Percentiles rank a stretch among this genome's conserved stretches.
Evolutionary conservation across 2,113 vertebrate genomes (phyloP).

Genomic region (Athene noctua): DNA sequence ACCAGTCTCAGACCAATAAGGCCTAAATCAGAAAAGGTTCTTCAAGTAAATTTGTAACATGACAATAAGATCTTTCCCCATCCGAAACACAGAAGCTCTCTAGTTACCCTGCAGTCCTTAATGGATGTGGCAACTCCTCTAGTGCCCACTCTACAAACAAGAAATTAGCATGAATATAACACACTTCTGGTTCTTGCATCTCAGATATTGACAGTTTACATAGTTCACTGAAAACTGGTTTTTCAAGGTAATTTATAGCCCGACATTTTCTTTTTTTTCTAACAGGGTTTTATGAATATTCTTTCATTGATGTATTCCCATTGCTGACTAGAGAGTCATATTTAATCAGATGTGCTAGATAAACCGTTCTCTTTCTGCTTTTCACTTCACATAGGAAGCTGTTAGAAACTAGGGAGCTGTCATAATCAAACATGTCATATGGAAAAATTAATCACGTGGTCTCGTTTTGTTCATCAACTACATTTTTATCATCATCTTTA

Average conservation of each 20-base stretch:
- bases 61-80: background rate
- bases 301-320: background rate
- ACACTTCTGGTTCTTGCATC: background rate
- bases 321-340: background rate
- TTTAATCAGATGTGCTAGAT: background rate
- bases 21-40: background rate
- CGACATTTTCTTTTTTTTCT: constrained; percentile 11
- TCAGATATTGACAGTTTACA: background rate
- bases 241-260: background rate
- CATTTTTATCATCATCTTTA: constrained; percentile 15
- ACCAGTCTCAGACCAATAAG: background rate
- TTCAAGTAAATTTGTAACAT: background rate
- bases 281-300: background rate
- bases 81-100: background rate
- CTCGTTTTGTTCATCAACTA: background rate
- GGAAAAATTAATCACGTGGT: constrained; percentile 14
- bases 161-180: background rate
- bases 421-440: constrained; percentile 10
- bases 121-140: background rate
- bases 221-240: background rate
- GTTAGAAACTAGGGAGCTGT: background rate
- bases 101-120: background rate
- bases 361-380: background rate
- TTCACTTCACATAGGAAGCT: background rate
- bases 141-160: background rate